Base-by-base conservation (phyloP, 2,888 invertebrate species). In the Opisthograptis luteolata region DNA sequence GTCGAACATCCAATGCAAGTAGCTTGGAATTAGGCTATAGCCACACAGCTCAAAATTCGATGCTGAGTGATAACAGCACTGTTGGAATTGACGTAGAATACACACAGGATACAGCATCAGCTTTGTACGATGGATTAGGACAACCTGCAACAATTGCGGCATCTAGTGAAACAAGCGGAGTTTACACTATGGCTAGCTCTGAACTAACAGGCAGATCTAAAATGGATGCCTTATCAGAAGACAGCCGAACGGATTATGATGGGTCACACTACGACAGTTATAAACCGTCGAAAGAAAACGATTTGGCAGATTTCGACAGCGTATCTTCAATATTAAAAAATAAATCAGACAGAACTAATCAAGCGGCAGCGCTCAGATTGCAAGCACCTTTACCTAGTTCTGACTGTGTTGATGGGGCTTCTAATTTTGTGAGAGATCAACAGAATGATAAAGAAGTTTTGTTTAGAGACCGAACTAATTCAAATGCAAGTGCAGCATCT, bases 31-130 rank as follows among this genome's bases (percentile, higher is more conserved):
- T 96, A 52, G 96, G 96, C 39, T 96, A 94, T 72, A 96, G 96
- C 65, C 96, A 96, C 74, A 96, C 96, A 1, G 96, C 96, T 12
- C 96, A 96, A 81, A 96, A 96, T 74, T 96, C 96, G 1, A 92
- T 95, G 52, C 83, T 96, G 34, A 95, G 94, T 70, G 96, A 96
- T 67, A 93, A 94, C 9, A 92, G 93, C 46, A 92, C 92, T 40
- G 94, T 93, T 45, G 94, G 93, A 60, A 92, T 93, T 58, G 94
- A 94, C 64, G 87, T 93, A 24, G 94, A 94, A 66, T 93, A 92
- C 68, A 83, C 80, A 61, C 89, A 91, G 76, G 91, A 91, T 55
- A 91, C 92, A 27, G 91, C 91, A n/a, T 93, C 93, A 1, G 92
- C 92, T 4, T 92, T 94, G 35, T 90, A 90, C 55, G 90, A 90